A percentile compares a stretch with the other conserved stretches of the same genome.
phyloP scores from a whole-genome alignment of 1,140 invertebrate species.

The Diorhabda carinulata region DNA sequence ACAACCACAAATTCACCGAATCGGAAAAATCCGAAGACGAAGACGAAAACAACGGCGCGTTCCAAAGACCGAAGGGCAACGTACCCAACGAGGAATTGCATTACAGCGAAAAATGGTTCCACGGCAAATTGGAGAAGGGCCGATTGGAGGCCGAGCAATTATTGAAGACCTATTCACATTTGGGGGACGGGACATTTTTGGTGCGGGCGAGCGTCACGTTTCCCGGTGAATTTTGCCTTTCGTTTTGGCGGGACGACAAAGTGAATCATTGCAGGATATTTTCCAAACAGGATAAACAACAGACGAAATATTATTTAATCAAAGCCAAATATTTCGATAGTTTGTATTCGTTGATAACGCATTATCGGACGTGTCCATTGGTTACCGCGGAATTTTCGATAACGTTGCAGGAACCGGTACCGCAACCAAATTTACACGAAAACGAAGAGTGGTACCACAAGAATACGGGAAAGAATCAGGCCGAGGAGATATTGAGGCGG shows the following conservation, averaged over 20 bases:
- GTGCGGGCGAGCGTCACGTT: conserved; percentile 94
- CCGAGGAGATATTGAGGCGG: conserved; percentile 82
- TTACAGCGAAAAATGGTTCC: conserved; percentile 95
- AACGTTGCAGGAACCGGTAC: conserved; percentile 84
- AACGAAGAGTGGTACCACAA: conserved; percentile 92
- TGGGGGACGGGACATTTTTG: conserved; percentile 91
- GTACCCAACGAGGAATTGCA: conserved; percentile 82
- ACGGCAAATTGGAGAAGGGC: conserved; percentile 78
- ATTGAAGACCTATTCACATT: conserved; percentile 73
- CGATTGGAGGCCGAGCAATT: conserved; percentile 64
- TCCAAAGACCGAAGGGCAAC: conserved; percentile 40
- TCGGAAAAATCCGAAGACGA: conserved; percentile 51
- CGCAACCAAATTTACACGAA: conserved; percentile 91
- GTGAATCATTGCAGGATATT: conserved; percentile 93
- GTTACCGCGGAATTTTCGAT: conserved; percentile 87
- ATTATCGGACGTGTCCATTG: conserved; percentile 82
- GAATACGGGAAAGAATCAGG: conserved; percentile 70
- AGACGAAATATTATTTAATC: conserved; percentile 88
- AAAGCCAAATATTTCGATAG: conserved; percentile 88
- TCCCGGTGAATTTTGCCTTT: conserved; percentile 92
- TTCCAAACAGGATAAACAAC: conserved; percentile 81
- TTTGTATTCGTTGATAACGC: conserved; percentile 86
- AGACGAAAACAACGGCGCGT: conserved; percentile 40
- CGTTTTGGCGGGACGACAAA: conserved; percentile 86
- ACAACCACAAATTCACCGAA: conserved; percentile 46